A percentile compares a stretch with the other conserved stretches of the same genome.
Evolutionary conservation across 92 coral and sea anemone species (phyloP).

Genomic region (Epizoanthus illoricatus): DNA sequence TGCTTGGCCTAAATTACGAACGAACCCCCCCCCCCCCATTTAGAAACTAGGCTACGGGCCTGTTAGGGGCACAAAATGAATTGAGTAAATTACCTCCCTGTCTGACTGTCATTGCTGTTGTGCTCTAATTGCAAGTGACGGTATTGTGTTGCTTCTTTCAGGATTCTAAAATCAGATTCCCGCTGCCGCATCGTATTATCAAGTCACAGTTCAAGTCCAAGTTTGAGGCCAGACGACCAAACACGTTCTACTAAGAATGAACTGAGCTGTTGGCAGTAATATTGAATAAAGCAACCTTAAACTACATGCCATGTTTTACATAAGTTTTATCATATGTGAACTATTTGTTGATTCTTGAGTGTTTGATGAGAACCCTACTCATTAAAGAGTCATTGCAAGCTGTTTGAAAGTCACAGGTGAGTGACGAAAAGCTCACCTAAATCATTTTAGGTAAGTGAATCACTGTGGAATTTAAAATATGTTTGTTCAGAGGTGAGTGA

Average conservation of each 20-base stretch:
- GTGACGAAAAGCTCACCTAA: too few species aligned
- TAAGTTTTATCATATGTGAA: too few species aligned
- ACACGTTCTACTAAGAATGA: slow-evolving; percentile 75
- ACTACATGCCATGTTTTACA: not conserved
- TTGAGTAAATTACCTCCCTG: not conserved
- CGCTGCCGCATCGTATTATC: slow-evolving; percentile 93
- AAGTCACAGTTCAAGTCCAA: slow-evolving; percentile 93
- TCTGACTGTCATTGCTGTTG: not conserved
- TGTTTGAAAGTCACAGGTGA: too few species aligned
- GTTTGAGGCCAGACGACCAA: slow-evolving; percentile 98
- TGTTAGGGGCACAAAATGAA: too few species aligned
- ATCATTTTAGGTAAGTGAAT: too few species aligned
- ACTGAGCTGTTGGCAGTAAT: slow-evolving; percentile 23
- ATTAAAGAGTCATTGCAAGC: too few species aligned
- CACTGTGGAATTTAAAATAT: too few species aligned
- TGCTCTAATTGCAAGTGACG: not conserved
- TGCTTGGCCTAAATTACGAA: too few species aligned
- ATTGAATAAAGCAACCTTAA: slow-evolving; percentile 32
- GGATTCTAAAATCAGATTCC: slow-evolving; percentile 93
- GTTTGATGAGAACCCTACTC: too few species aligned
- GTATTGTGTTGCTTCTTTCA: slow-evolving; percentile 37
- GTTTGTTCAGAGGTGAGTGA: too few species aligned
- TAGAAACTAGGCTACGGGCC: too few species aligned
- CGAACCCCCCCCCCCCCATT: too few species aligned
- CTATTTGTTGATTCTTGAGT: not conserved